A percentile compares a stretch with the other conserved stretches of the same genome.
These are phyloP conservation scores for Agelaius tricolor DNA, from an alignment of 2,113 vertebrate genomes.

Conservation along the genomic window DNA sequence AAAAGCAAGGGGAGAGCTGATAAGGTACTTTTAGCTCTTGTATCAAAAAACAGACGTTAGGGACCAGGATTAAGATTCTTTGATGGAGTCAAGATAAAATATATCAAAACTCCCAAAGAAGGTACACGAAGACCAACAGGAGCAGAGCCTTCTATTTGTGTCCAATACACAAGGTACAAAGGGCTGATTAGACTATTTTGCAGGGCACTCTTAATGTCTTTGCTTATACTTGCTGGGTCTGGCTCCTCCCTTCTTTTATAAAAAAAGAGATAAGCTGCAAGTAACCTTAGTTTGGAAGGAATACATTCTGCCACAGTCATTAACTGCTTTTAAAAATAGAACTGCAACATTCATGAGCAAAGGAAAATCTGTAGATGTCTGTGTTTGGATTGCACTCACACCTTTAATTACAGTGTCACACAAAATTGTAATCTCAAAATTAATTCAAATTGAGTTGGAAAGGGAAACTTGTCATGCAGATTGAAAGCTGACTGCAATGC, in stretches of 20 bases:
- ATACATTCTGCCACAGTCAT: neutral
- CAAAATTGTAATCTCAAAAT: slow-evolving; percentile 42
- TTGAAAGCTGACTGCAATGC: slow-evolving; percentile 4
- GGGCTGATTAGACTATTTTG: neutral
- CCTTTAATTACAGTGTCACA: neutral
- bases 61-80: slow-evolving; percentile 25
- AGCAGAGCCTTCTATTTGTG: neutral
- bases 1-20: slow-evolving; percentile 7
- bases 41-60: neutral
- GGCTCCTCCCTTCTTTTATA: neutral
- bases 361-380: slow-evolving; percentile 22
- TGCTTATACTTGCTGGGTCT: neutral
- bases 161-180: neutral
- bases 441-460: slow-evolving; percentile 36
- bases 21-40: slow-evolving; percentile 2
- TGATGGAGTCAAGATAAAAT: slow-evolving; percentile 32
- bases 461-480: neutral
- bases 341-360: neutral
- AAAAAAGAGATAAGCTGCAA: neutral
- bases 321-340: slow-evolving; percentile 35
- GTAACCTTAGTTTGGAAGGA: neutral
- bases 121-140: neutral
- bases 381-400: neutral
- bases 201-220: neutral
- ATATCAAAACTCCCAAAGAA: neutral